Base-by-base conservation (phyloP, 2,888 invertebrate genomes). In the Cerastis leucographa region DNA sequence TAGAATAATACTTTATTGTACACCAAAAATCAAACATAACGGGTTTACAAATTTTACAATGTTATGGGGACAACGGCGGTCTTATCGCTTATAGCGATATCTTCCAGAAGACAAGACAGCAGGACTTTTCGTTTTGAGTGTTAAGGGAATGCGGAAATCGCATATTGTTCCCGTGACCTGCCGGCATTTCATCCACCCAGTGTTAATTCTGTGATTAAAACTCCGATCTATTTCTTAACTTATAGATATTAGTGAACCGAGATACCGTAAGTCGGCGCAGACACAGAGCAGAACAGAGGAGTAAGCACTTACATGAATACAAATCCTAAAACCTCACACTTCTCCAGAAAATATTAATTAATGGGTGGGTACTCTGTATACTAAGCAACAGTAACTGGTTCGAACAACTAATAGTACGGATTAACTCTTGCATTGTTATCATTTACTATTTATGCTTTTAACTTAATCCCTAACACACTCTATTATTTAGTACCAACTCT, bases 371-470 rank as follows among this genome's bases (percentile, higher is more conserved):
- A 40, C 25, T 75, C 19, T 19, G 14, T 61, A 19, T 46, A 29
- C 7, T 62, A 75, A 49, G 4, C 7, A 35, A 40, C n/a, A 29
- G 29, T 29, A 29, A 35, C 29, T 17, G 17, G 29, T 5, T 42
- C n/a, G 22, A 42, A 19, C 42, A 35, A 44, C 11, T 29, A 19
- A 17, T 51, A 14, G 5, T 8, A 54, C 54, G 25, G 25, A 61
- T 56, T 19, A 49, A 61, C 49, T 76, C 8, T 8, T 75, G 42
- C 29, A 44, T 19, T 49, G 44, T 51, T 51, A 51, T n/a, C 42
- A 51, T 29, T 42, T n/a, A 7, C 29, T n/a, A n/a, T n/a, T n/a
- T n/a, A n/a, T n/a, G n/a, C 25, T 25, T 51, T 54, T 64, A 44
- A 44, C n/a, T 2, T 17, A 25, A 74, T 11, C 51, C 25, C 11